A percentile compares a stretch with the other conserved stretches of the same genome.
Conservation (phyloP, 2,113 vertebrate species). For the Colinus virginianus region DNA sequence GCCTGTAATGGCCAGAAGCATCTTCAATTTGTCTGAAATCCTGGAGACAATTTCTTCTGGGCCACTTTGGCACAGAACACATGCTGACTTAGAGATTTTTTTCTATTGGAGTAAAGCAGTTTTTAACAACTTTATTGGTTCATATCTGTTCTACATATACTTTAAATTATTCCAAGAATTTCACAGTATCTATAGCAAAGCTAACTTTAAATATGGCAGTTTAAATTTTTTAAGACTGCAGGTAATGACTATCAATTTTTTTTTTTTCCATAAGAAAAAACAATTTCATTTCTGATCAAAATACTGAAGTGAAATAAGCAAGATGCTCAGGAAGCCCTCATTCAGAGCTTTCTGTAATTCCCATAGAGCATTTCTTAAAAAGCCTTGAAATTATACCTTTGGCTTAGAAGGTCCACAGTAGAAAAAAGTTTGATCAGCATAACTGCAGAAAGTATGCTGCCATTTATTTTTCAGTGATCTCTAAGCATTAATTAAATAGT, state of each 20-base stretch:
- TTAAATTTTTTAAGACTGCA: neutral
- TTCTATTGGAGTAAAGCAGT: neutral
- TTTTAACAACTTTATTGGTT: neutral
- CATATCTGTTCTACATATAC: neutral
- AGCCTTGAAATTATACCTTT: neutral
- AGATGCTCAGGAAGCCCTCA: neutral
- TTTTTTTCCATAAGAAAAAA: neutral
- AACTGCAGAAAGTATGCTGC: neutral
- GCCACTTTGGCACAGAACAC: neutral
- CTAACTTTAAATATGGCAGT: neutral
- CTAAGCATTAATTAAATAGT: neutral
- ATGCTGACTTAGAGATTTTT: neutral
- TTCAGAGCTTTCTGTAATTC: neutral
- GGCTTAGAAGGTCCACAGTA: neutral
- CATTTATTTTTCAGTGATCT: neutral
- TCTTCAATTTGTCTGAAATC: slow-evolving; percentile 18
- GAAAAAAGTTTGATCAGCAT: neutral
- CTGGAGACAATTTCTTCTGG: neutral
- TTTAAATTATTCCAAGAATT: neutral
- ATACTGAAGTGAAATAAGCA: neutral
- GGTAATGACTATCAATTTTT: neutral
- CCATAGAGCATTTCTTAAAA: neutral
- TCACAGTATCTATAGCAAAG: neutral
- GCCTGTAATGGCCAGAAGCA: neutral
- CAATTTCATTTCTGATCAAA: neutral